Base-by-base conservation (phyloP, 2,797 vertebrate genomes). In the Halcyon leucocephala region DNA sequence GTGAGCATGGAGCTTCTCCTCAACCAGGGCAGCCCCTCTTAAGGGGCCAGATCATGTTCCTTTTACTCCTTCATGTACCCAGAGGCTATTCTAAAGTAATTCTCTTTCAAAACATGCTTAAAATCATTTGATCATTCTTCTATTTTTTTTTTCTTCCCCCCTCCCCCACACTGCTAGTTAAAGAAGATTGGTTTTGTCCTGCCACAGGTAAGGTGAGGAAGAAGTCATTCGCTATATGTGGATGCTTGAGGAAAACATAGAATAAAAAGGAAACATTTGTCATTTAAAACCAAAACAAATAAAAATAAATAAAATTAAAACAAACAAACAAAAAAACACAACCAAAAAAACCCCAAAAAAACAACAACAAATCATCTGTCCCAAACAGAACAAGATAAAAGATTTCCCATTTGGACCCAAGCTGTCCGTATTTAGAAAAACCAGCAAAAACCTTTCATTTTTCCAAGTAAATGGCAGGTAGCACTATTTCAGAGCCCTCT, bases 171-270 rank as follows among this genome's bases (percentile, higher is more conserved):
- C 16, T 14, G 15, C 33, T 48, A 61, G 49, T 77, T 89, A 77
- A 80, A 80, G 24, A 33, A 71, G 74, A 86, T 70, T 35, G 76
- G 80, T 91, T 91, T 93, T 88, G 69, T 69, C 72, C 90, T 88
- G 87, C 48, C 60, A 86, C 55, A 86, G 82, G 82, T 94, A 82
- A 72, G 22, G 39, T 58, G 58, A 83, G 88, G 37, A 78, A 72
- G 39, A 86, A 89, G 61, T 51, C 5, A 61, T 71, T 88, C 4
- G 0, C 51, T 86, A 2, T 60, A 9, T 82, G 58, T 89, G 79
- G 48, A 70, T 84, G 91, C 86, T 88, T 73, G 58, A 93, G 73
- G 70, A 94, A 73, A 93, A 86, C 48, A 44, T 6, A 41, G 61
- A 85, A 64, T n/a, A 62, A 80, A 78, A 83, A 35, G 93, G 46